Percentiles rank a stretch among this genome's conserved stretches.
Evolutionary conservation across 35 echinoderm and acorn worm genomes (phyloP).

Genomic region (Apostichopus californicus): DNA sequence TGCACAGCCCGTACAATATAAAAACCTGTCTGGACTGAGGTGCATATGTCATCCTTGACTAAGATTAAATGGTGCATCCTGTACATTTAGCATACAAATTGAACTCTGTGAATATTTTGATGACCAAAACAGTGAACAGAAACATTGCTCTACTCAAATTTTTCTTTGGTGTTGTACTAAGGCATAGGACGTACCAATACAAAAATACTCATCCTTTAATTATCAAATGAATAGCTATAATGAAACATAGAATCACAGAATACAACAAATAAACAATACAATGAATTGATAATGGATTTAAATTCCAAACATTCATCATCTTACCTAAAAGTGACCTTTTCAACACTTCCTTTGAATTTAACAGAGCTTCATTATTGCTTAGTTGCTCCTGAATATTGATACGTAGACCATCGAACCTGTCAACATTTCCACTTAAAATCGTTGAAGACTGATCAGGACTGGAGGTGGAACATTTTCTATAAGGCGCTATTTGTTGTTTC

Average conservation of each 20-base stretch:
- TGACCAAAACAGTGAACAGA: too few relatives aligned
- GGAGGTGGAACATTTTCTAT: not conserved
- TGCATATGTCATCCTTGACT: too few relatives aligned
- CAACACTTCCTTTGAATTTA: not conserved
- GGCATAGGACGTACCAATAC: too few relatives aligned
- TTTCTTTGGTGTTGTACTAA: too few relatives aligned
- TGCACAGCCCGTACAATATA: too few relatives aligned
- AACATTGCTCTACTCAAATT: too few relatives aligned
- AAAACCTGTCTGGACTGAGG: too few relatives aligned
- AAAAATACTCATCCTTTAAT: too few relatives aligned
- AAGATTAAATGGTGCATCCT: too few relatives aligned
- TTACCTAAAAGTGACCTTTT: slow-evolving; percentile 16
- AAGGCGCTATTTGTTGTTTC: not conserved
- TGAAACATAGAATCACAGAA: not conserved
- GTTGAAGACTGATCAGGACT: not conserved
- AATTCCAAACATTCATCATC: not conserved
- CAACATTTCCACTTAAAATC: not conserved
- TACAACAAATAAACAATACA: not conserved
- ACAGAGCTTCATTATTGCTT: not conserved
- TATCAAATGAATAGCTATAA: not conserved
- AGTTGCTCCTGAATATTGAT: slow-evolving; percentile 8
- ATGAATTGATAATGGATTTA: not conserved
- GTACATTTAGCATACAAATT: too few relatives aligned
- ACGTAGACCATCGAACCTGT: slow-evolving; percentile 4
- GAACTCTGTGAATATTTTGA: too few relatives aligned